Conservation (phyloP, 2,797 vertebrate species). For the Hoplostethus atlanticus region DNA sequence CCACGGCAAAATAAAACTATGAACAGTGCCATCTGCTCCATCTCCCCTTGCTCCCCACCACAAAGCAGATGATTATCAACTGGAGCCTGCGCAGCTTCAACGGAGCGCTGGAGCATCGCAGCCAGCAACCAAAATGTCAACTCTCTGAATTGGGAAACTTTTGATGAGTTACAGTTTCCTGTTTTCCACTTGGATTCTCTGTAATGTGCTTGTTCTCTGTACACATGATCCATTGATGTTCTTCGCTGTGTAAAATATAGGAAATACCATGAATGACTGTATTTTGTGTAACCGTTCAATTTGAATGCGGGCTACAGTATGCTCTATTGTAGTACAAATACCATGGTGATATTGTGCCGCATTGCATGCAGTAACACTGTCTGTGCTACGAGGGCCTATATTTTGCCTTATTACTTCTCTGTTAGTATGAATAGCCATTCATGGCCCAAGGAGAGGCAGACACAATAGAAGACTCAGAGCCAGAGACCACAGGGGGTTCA, state of each 20-base stretch:
- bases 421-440: slow-evolving; percentile 15
- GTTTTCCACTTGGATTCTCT: slow-evolving; percentile 48
- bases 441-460: slow-evolving; percentile 26
- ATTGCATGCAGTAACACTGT: slow-evolving; percentile 15
- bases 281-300: slow-evolving; percentile 27
- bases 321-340: slow-evolving; percentile 28
- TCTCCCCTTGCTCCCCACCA: slow-evolving; percentile 69
- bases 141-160: slow-evolving; percentile 64
- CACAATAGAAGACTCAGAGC: slow-evolving; percentile 44
- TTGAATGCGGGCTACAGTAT: slow-evolving; percentile 48
- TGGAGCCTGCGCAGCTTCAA: slow-evolving; percentile 73
- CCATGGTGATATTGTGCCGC: slow-evolving; percentile 19
- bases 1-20: slow-evolving; percentile 76
- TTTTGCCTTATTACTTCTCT: background rate
- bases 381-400: slow-evolving; percentile 6
- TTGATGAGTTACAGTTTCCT: slow-evolving; percentile 59
- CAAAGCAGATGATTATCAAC: slow-evolving; percentile 83
- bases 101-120: slow-evolving; percentile 62
- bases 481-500: slow-evolving; percentile 52
- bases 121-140: slow-evolving; percentile 69
- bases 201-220: slow-evolving; percentile 48
- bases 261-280: slow-evolving; percentile 61
- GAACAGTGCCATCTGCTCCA: slow-evolving; percentile 79
- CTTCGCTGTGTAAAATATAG: slow-evolving; percentile 25
- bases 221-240: slow-evolving; percentile 60